A percentile compares a stretch with the other conserved stretches of the same genome.
phyloP scores from a whole-genome alignment of 2,888 invertebrate species.

The Cerceris ruficornis region DNA sequence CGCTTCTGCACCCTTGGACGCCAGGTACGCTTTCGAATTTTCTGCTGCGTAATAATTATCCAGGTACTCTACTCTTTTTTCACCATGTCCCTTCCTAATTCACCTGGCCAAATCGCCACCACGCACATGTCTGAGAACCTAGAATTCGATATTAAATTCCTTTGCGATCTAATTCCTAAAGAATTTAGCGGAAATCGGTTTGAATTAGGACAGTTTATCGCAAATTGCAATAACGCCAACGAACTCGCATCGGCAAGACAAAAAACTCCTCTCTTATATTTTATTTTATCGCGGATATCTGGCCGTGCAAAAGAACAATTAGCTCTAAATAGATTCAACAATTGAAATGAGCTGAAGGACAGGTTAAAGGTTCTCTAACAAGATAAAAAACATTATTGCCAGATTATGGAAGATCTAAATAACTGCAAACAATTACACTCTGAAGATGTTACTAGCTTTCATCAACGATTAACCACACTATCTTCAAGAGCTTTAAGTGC shows the following conservation, averaged over 20 bases:
- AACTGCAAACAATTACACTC: conserved; percentile 5
- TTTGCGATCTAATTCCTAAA: not conserved
- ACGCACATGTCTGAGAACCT: no score
- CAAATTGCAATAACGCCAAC: conserved; percentile 28
- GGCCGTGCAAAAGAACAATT: conserved; percentile 21
- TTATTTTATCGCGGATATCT: conserved; percentile 21
- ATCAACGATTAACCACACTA: conserved; percentile 15
- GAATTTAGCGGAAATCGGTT: not conserved
- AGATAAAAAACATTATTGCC: conserved; percentile 29
- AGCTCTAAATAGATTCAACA: conserved; percentile 2
- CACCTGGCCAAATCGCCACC: no score
- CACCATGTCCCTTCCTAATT: no score
- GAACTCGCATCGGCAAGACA: conserved; percentile 6
- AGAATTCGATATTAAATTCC: conserved; percentile 5
- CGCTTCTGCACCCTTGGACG: no score
- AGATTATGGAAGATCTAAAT: conserved; percentile 24
- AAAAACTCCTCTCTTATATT: conserved; percentile 15
- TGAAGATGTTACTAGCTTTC: conserved; percentile 1
- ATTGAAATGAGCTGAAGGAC: conserved; percentile 13
- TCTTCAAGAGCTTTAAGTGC: conserved; percentile 10
- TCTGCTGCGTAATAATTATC: no score
- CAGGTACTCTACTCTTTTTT: no score
- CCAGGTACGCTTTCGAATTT: no score
- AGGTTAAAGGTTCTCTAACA: conserved; percentile 8
- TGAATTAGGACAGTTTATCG: conserved; percentile 23